A percentile compares a stretch with the other conserved stretches of the same genome.
phyloP scores from a whole-genome alignment of 2,888 invertebrate genomes.

The Drosophila pegasa region DNA sequence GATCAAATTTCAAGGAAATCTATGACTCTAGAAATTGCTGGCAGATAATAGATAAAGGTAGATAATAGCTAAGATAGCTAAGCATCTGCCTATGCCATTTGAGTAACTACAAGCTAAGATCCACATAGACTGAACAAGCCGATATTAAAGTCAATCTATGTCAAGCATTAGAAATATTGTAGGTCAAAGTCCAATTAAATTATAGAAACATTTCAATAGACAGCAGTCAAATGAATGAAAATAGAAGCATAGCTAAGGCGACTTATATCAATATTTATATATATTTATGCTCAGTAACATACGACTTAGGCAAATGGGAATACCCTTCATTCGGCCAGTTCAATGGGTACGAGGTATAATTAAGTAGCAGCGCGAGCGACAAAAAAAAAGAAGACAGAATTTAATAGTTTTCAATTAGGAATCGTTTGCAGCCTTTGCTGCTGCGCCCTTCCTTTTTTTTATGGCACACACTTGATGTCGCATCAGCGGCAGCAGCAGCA shows the following conservation, averaged over 20 bases:
- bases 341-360: conserved; percentile 29
- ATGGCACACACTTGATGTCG: conserved; percentile 63
- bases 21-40: too few relatives aligned
- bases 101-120: too few relatives aligned
- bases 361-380: conserved; percentile 56
- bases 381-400: conserved; percentile 64
- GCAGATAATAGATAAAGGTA: too few relatives aligned
- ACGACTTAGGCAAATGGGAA: background rate
- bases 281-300: too few relatives aligned
- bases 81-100: too few relatives aligned
- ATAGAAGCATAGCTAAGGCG: too few relatives aligned
- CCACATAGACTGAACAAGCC: background rate
- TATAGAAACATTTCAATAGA: background rate
- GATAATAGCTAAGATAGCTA: too few relatives aligned
- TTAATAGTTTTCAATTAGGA: conserved; percentile 85
- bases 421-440: conserved; percentile 83
- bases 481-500: conserved; percentile 11
- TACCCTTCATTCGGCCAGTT: background rate
- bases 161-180: too few relatives aligned
- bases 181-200: too few relatives aligned
- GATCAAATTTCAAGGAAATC: too few relatives aligned
- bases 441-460: conserved; percentile 34
- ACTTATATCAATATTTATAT: too few relatives aligned
- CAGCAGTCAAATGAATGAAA: too few relatives aligned
- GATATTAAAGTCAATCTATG: background rate